phyloP scores from a whole-genome alignment of 1,140 invertebrate species.

The Macrosteles quadrilineatus region DNA sequence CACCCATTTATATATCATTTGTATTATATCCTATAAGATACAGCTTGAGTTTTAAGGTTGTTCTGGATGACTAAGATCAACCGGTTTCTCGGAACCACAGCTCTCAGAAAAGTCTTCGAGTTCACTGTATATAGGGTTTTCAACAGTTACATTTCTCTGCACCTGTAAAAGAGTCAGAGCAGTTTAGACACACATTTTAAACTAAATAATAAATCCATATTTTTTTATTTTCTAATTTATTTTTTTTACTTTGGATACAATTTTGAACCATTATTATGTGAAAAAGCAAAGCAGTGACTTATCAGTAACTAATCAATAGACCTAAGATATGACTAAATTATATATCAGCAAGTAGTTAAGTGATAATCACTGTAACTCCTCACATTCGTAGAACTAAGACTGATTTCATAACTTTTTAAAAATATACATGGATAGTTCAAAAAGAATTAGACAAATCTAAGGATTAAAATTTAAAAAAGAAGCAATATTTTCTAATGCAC shows the following conservation, averaged over 20 bases:
- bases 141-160: background rate
- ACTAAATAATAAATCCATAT: background rate
- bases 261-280: background rate
- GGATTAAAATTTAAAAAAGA: background rate
- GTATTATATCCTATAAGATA: no score
- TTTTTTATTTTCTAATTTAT: background rate
- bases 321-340: background rate
- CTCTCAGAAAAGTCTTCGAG: background rate
- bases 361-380: background rate
- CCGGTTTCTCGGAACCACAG: no score
- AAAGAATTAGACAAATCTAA: background rate
- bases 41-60: no score
- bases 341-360: background rate
- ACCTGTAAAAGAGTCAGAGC: background rate
- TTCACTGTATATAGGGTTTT: background rate
- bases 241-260: background rate
- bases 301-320: background rate
- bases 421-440: slow-evolving; percentile 1
- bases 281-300: background rate
- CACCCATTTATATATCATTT: no score
- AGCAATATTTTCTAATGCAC: background rate
- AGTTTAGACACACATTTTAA: background rate
- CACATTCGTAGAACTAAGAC: background rate
- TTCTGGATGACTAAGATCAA: no score
- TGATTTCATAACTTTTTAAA: background rate